Percentiles rank a stretch among this genome's conserved stretches.
Evolutionary conservation across 2,113 vertebrate genomes (phyloP).

Genomic region (Trogon melanurus): DNA sequence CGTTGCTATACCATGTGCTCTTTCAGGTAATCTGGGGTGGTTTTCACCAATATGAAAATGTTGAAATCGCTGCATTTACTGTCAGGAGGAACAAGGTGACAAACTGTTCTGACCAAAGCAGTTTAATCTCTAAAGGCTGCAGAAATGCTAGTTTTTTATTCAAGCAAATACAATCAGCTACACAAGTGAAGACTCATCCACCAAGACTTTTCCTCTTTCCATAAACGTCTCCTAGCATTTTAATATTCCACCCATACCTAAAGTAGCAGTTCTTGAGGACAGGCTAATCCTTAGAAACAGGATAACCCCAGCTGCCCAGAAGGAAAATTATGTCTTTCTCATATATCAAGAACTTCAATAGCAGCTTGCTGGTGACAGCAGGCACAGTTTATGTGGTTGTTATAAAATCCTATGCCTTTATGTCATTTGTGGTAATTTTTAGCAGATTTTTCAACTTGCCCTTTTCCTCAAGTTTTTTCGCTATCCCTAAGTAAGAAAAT

Average conservation of each 20-base stretch:
- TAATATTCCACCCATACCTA: not conserved
- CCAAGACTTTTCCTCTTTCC: not conserved
- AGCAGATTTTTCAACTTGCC: not conserved
- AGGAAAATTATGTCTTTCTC: not conserved
- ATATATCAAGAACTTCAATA: not conserved
- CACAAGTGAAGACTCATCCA: not conserved
- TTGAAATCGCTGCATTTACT: not conserved
- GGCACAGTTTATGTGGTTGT: not conserved
- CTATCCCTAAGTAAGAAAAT: not conserved
- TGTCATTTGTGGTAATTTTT: too few species aligned
- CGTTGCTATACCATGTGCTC: not conserved
- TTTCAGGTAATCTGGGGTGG: not conserved
- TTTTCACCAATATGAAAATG: not conserved
- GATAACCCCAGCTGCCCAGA: not conserved
- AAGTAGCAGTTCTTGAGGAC: not conserved
- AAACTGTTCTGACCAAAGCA: not conserved
- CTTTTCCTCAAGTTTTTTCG: not conserved
- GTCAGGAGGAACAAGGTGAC: not conserved
- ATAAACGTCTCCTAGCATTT: not conserved
- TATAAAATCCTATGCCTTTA: not conserved
- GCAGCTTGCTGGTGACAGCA: not conserved
- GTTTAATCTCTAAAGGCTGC: not conserved
- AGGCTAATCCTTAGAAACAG: not conserved
- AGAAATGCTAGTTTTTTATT: not conserved
- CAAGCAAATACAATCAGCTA: not conserved